Base-by-base conservation (phyloP, 1,140 invertebrate species). In the Lysiphlebus fabarum region DNA sequence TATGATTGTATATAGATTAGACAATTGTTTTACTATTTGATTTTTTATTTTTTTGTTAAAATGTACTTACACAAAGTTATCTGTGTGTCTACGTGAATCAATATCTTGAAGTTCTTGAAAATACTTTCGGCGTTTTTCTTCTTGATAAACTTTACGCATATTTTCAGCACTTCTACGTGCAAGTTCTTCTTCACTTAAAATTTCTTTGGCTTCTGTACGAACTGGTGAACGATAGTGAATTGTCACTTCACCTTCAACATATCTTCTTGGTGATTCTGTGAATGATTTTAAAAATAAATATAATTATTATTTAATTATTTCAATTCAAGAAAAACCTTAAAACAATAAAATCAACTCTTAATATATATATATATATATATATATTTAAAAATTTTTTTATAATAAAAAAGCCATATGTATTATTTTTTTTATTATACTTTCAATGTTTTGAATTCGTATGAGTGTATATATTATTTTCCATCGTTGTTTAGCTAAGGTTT, bases 181-280 rank as follows among this genome's bases (percentile, higher is more conserved):
- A 62, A 95, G 81, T 73, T 95, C 92, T 68, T 91, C 87, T 76
- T 93, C 91, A 66, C 87, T 87, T 63, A 90, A 80, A 65, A 86
- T 81, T 62, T 90, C 90, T 73, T 93, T 90, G 56, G 91, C 88
- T 74, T 93, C 90, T 68, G 90, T 85, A 61, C 91, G 83, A 55
- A 95, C 86, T 43, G 93, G 92, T 47, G 86, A 90, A 71, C 88
- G 85, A 83, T 94, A 96, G 77, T 95, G 92, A 73, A 96, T 93
- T 70, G 92, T 96, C 69, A 96, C 92, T 79, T 95, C 90, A 67
- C 90, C 88, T 80, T 93, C 91, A 67, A 91, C 87, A 83, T 93
- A 96, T 66, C 89, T 87, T 70, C 89, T 86, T 45, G 88, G 89
- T 62, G 90, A 92, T 82, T 91, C 91, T 93, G 64, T 42, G 41